These are phyloP conservation scores for Melikaiella ostensackeni DNA, from an alignment of 2,888 invertebrate genomes.

Conservation along the genomic window DNA sequence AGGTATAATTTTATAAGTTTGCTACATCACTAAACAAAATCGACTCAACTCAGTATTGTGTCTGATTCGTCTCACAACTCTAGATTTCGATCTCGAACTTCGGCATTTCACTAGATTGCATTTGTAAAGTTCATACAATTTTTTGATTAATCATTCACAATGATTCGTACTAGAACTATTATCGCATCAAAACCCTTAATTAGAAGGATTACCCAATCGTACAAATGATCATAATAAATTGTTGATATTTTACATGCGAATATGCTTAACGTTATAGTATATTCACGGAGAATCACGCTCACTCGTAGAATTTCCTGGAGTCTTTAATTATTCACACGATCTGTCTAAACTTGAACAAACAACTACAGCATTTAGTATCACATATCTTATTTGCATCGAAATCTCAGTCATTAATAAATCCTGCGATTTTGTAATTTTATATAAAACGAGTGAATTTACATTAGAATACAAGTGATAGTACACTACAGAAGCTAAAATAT, in stretches of 20 bases:
- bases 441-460: constrained; percentile 34
- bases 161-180: constrained; percentile 66
- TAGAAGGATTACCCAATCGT: constrained; percentile 68
- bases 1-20: constrained; percentile 61
- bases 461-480: constrained; percentile 39
- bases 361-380: not conserved
- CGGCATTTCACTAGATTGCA: constrained; percentile 75
- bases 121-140: constrained; percentile 70
- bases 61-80: constrained; percentile 44
- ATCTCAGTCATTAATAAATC: not conserved
- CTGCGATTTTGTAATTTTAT: not conserved
- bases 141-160: constrained; percentile 59
- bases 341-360: not conserved
- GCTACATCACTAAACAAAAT: constrained; percentile 54
- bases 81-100: constrained; percentile 53
- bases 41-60: constrained; percentile 17
- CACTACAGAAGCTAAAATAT: constrained; percentile 51
- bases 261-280: constrained; percentile 40
- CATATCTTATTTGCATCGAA: not conserved
- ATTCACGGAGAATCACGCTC: constrained; percentile 20
- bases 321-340: constrained; percentile 10
- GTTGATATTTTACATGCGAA: constrained; percentile 49
- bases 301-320: not conserved
- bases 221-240: constrained; percentile 52
- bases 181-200: constrained; percentile 74